Percentiles rank a stretch among this genome's conserved stretches.
These are phyloP conservation scores for Coelopa pilipes DNA, from an alignment of 2,888 invertebrate species.

Conservation along the genomic window DNA sequence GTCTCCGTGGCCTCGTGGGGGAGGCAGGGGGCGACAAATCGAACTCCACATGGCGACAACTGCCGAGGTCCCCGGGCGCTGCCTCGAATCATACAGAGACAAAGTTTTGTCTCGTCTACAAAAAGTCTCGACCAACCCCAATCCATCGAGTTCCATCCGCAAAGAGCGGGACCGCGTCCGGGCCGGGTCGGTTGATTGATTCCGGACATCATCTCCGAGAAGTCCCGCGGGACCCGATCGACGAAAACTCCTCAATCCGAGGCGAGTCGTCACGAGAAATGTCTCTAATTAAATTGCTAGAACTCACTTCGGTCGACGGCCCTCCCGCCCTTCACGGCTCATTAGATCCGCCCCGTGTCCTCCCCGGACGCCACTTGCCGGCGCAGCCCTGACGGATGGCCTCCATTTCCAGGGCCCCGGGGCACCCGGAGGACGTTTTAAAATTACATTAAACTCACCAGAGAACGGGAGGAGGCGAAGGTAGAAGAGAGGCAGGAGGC, in stretches of 20 bases:
- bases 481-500: background rate
- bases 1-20: too few species aligned
- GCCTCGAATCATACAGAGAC: background rate
- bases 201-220: slow-evolving; percentile 12
- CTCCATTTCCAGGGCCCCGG: slow-evolving; percentile 3
- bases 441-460: slow-evolving; percentile 11
- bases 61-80: too few species aligned
- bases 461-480: background rate
- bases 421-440: background rate
- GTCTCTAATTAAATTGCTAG: slow-evolving; percentile 35
- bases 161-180: slow-evolving; percentile 2
- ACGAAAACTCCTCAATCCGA: background rate
- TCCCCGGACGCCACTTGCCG: background rate
- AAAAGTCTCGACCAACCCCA: background rate
- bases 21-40: too few species aligned
- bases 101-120: background rate
- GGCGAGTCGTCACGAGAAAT: background rate
- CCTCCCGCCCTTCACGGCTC: slow-evolving; percentile 29
- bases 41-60: too few species aligned
- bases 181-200: slow-evolving; percentile 23
- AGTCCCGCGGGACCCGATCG: background rate
- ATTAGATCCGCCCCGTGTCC: slow-evolving; percentile 21
- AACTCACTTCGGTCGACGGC: too few species aligned
- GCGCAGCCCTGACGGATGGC: slow-evolving; percentile 6
- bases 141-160: background rate